phyloP scores from a whole-genome alignment of 2,888 invertebrate species.

The Drosophila diplacantha region DNA sequence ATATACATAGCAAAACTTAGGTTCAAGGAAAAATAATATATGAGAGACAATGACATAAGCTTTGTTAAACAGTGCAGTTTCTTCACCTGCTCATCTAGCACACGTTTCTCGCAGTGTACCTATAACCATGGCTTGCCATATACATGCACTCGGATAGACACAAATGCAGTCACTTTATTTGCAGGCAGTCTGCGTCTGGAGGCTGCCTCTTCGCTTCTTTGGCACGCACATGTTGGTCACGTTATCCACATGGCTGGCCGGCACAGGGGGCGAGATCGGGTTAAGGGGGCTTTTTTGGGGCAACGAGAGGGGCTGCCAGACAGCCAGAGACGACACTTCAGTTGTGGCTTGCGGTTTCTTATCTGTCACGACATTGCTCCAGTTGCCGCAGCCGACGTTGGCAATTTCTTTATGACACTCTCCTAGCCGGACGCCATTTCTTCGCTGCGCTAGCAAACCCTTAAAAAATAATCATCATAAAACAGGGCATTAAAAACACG shows the following conservation, averaged over 20 bases:
- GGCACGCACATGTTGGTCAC: conserved; percentile 70
- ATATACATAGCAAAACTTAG: neutral
- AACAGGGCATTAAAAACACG: conserved; percentile 50
- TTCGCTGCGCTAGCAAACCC: conserved; percentile 8
- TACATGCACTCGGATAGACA: conserved; percentile 42
- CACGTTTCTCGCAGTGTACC: conserved; percentile 3
- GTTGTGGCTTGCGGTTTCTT: conserved; percentile 57
- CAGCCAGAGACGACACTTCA: conserved; percentile 23
- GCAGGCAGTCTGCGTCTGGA: conserved; percentile 43
- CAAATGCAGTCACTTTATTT: conserved; percentile 64
- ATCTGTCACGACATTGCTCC: conserved; percentile 68
- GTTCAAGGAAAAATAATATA: neutral
- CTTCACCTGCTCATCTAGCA: neutral
- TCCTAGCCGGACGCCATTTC: conserved; percentile 20
- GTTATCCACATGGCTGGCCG: conserved; percentile 52
- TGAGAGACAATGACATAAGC: neutral
- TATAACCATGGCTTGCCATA: conserved; percentile 16
- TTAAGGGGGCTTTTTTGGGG: conserved; percentile 1
- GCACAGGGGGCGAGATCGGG: neutral
- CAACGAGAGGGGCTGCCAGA: conserved; percentile 6
- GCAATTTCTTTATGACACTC: conserved; percentile 48
- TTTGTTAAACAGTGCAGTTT: neutral
- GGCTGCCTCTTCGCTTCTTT: conserved; percentile 25
- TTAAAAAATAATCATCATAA: conserved; percentile 30
- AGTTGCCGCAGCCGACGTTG: conserved; percentile 51